phyloP scores from a whole-genome alignment of 2,113 vertebrate species.

The Oryzias javanicus region DNA sequence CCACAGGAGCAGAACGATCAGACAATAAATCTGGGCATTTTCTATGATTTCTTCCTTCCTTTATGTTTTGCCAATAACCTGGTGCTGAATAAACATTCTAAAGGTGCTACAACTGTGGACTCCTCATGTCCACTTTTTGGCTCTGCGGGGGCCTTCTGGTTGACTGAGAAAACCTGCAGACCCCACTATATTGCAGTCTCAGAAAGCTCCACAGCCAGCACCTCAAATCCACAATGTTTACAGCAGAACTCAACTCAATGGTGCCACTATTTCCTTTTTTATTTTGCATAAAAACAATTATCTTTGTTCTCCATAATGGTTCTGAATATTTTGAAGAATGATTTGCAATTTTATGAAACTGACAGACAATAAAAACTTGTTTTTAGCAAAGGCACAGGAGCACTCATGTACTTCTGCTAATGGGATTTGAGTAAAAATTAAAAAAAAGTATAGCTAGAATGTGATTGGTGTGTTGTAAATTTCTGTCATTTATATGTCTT shows the following conservation, averaged over 20 bases:
- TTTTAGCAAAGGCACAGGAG: slow-evolving; percentile 62
- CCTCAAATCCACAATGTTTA: slow-evolving; percentile 77
- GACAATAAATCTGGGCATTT: slow-evolving; percentile 67
- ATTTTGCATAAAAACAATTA: slow-evolving; percentile 53
- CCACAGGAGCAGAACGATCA: slow-evolving; percentile 49
- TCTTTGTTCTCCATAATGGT: slow-evolving; percentile 46
- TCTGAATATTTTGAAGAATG: slow-evolving; percentile 30
- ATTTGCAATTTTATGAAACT: slow-evolving; percentile 46
- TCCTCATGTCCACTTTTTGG: slow-evolving; percentile 53
- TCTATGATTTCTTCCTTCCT: slow-evolving; percentile 30
- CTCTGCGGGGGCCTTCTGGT: slow-evolving; percentile 60
- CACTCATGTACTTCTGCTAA: slow-evolving; percentile 66
- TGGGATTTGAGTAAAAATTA: slow-evolving; percentile 50
- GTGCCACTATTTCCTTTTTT: slow-evolving; percentile 74
- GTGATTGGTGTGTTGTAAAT: slow-evolving; percentile 79
- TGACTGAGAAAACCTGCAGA: slow-evolving; percentile 59
- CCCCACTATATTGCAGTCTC: slow-evolving; percentile 56
- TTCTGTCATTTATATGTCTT: slow-evolving; percentile 79
- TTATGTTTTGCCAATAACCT: slow-evolving; percentile 62
- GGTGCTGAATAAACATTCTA: slow-evolving; percentile 77
- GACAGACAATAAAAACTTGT: slow-evolving; percentile 57
- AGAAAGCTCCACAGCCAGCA: slow-evolving; percentile 69
- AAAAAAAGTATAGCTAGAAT: slow-evolving; percentile 62
- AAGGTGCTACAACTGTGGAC: slow-evolving; percentile 79
- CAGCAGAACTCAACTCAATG: slow-evolving; percentile 71